These are phyloP conservation scores for Homalodisca vitripennis DNA, from an alignment of 1,140 invertebrate genomes.

Conservation along the genomic window DNA sequence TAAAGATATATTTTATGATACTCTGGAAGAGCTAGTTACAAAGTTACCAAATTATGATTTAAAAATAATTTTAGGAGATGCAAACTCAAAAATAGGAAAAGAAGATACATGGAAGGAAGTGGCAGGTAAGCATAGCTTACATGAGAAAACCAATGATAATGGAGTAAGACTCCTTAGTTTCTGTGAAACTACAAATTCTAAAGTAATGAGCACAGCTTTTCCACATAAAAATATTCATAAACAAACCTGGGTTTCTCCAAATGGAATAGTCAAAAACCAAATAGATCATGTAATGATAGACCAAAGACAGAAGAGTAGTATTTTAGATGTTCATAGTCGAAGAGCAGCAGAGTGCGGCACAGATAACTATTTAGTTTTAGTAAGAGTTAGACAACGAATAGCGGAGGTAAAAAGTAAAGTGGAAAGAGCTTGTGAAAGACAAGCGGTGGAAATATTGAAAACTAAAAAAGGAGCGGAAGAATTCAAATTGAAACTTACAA, in stretches of 20 bases:
- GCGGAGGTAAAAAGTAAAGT: conserved; percentile 1
- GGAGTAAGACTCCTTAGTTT: conserved; percentile 36
- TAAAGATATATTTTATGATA: conserved; percentile 35
- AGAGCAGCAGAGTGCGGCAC: conserved; percentile 36
- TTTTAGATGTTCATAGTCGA: conserved; percentile 29
- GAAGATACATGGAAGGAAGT: conserved; percentile 28
- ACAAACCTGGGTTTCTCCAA: conserved; percentile 35
- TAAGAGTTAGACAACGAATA: conserved; percentile 28
- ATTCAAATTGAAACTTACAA: conserved; percentile 9
- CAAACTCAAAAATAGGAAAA: conserved; percentile 34
- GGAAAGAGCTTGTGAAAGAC: not conserved
- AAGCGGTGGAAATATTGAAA: conserved; percentile 6
- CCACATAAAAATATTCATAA: conserved; percentile 38
- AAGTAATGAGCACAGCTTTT: conserved; percentile 35
- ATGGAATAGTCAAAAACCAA: conserved; percentile 35
- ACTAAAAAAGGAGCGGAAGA: not conserved
- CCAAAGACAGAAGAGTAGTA: conserved; percentile 2
- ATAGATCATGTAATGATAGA: conserved; percentile 38
- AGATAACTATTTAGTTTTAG: conserved; percentile 33
- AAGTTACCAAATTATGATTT: conserved; percentile 31
- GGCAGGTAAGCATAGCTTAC: conserved; percentile 44
- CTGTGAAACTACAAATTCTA: conserved; percentile 35
- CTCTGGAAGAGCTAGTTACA: conserved; percentile 30
- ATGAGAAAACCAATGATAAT: conserved; percentile 40
- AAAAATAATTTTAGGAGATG: conserved; percentile 35